phyloP scores from a whole-genome alignment of 2,888 invertebrate species.

The Phyllotreta striolata region DNA sequence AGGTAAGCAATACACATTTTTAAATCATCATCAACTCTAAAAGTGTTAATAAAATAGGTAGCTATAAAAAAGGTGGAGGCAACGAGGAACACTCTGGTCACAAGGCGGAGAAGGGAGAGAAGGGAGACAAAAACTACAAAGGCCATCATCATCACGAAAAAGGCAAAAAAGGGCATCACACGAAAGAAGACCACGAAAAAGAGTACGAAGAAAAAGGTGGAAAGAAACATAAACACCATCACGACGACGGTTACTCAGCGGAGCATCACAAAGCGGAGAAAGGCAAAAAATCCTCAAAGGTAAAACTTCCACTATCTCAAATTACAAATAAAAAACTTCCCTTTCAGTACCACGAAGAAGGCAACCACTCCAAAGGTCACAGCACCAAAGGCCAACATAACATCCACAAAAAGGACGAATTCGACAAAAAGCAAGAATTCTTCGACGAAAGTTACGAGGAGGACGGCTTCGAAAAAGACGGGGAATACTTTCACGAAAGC shows the following conservation, averaged over 20 bases:
- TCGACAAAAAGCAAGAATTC: constrained; percentile 78
- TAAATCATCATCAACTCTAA: constrained; percentile 4
- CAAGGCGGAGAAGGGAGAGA: constrained; percentile 52
- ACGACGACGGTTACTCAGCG: constrained; percentile 60
- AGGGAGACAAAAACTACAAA: constrained; percentile 57
- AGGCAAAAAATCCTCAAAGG: constrained; percentile 62
- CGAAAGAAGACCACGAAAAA: constrained; percentile 63
- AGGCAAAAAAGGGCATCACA: constrained; percentile 57
- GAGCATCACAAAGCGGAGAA: constrained; percentile 64
- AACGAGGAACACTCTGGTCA: constrained; percentile 51
- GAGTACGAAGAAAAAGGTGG: constrained; percentile 63
- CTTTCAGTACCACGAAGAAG: constrained; percentile 59
- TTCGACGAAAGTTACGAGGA: constrained; percentile 78
- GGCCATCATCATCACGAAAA: constrained; percentile 56
- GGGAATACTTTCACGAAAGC: constrained; percentile 67
- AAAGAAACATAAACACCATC: constrained; percentile 64
- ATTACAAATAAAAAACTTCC: constrained; percentile 3
- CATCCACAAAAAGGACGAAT: constrained; percentile 78
- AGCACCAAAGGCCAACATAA: constrained; percentile 79
- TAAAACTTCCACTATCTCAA: constrained; percentile 36
- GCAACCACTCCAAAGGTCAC: constrained; percentile 76
- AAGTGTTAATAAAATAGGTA: constrained; percentile 15
- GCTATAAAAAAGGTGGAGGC: constrained; percentile 51
- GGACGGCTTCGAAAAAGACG: constrained; percentile 71
- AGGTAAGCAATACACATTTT: constrained; percentile 22